These are phyloP conservation scores for Phoxinus dragarum DNA, from an alignment of 2,797 vertebrate species.

Conservation along the genomic window DNA sequence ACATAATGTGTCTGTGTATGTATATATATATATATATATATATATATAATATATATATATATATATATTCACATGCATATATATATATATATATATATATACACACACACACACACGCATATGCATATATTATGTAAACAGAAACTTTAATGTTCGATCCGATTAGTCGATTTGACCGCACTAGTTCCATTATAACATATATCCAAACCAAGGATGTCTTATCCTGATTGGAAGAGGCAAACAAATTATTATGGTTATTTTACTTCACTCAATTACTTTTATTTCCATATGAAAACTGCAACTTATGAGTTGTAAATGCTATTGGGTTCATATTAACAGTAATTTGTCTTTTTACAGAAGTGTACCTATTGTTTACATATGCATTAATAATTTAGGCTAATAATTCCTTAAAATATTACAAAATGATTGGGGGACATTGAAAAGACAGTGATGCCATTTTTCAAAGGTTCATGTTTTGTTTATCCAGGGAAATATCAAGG, in stretches of 20 bases:
- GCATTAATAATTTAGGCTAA: background rate
- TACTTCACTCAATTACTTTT: background rate
- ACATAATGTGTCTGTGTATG: too few species aligned
- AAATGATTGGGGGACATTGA: background rate
- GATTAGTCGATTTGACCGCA: too few species aligned
- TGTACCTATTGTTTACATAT: background rate
- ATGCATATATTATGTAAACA: too few species aligned
- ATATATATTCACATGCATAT: too few species aligned
- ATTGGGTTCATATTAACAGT: background rate
- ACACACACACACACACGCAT: too few species aligned
- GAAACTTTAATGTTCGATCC: too few species aligned
- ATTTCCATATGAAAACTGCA: background rate
- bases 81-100: accelerated
- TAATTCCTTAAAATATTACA: background rate
- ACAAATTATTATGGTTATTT: background rate
- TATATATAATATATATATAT: too few species aligned
- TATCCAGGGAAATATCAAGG: background rate
- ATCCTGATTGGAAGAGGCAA: background rate
- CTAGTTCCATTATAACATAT: background rate
- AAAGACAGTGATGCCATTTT: background rate
- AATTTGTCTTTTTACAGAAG: background rate
- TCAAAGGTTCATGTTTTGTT: background rate
- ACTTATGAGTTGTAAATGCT: background rate
- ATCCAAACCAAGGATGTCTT: background rate
- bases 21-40: too few species aligned